Base-by-base conservation (phyloP, 2,888 invertebrate species). In the Entomobrya multifasciata region DNA sequence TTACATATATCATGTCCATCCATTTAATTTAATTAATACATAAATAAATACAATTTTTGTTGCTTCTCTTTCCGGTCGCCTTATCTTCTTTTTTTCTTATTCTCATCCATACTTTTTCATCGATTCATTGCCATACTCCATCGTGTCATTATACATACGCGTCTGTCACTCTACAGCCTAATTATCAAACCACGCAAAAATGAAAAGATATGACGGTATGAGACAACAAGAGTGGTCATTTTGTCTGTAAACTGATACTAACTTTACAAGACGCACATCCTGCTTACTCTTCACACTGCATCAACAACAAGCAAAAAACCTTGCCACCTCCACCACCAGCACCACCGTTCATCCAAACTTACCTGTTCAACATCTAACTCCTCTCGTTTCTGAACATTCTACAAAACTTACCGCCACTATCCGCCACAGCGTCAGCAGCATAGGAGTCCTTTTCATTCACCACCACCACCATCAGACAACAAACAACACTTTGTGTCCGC, bases 221-320 rank as follows among this genome's bases (percentile, higher is more conserved):
- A 62, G 85, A 79, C 47, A 36, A 17, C 30, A 41, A 44, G 22
- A 72, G 20, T 84, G 77, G 78, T 84, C 77, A 84, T 78, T 77
- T 76, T 52, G 62, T 76, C 52, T 36, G 74, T 47, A 62, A 62
- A 79, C 15, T 67, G 57, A 78, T 78, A 70, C 30, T 41, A 81
- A 55, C 20, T 70, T 76, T 62, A 84, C 84, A 78, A 57, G 49
- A 22, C 84, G 44, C 62, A 79, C 74, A 85, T 85, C 85, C 85
- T 85, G 85, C 70, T 77, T 77, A 44, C 57, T 57, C 41, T n/a
- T 17, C 3, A 30, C 76, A 5, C 15, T 27, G 30, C 30, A 60
- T 27, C 30, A 30, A 11, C 27, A 13, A 22, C 15, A 13, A 74
- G 13, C 65, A 41, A n/a, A n/a, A 62, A 30, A n/a, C 41, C 17